These are phyloP conservation scores for Eulemur rubriventer DNA, from an alignment of 2,797 vertebrate genomes.

Conservation along the genomic window DNA sequence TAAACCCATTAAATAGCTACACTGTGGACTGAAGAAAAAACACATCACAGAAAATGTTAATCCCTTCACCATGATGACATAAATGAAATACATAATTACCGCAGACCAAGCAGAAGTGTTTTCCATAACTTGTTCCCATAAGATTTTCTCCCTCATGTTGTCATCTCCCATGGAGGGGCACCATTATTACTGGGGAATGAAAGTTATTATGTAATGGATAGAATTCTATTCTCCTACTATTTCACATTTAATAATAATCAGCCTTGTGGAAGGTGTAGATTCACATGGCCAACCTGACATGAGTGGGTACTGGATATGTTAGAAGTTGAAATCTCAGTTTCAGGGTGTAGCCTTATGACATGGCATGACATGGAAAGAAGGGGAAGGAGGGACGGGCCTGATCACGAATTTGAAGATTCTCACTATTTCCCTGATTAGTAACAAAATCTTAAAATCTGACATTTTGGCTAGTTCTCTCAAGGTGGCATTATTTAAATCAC, in stretches of 20 bases:
- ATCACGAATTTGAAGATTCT: not conserved
- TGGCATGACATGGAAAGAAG: not conserved
- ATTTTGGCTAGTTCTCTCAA: constrained; percentile 19
- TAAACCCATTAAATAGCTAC: not conserved
- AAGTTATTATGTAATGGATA: not conserved
- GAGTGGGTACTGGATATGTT: not conserved
- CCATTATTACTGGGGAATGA: not conserved
- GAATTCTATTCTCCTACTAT: not conserved
- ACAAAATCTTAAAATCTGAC: constrained; percentile 44
- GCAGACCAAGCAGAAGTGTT: not conserved
- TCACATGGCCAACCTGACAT: not conserved
- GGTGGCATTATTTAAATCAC: constrained; percentile 60
- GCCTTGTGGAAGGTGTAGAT: constrained; percentile 9
- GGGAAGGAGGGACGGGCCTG: not conserved
- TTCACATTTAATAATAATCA: not conserved
- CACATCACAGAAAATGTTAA: not conserved
- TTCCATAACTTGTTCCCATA: not conserved
- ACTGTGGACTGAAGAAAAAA: not conserved
- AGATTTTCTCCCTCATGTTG: not conserved
- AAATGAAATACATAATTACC: constrained; percentile 33
- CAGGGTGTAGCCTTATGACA: not conserved
- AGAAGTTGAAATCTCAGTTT: constrained; percentile 17
- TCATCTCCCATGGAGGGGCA: not conserved
- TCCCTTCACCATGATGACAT: not conserved
- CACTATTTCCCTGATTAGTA: not conserved